Conservation (phyloP, 2,888 invertebrate genomes). For the Trissoscelio sp. region DNA sequence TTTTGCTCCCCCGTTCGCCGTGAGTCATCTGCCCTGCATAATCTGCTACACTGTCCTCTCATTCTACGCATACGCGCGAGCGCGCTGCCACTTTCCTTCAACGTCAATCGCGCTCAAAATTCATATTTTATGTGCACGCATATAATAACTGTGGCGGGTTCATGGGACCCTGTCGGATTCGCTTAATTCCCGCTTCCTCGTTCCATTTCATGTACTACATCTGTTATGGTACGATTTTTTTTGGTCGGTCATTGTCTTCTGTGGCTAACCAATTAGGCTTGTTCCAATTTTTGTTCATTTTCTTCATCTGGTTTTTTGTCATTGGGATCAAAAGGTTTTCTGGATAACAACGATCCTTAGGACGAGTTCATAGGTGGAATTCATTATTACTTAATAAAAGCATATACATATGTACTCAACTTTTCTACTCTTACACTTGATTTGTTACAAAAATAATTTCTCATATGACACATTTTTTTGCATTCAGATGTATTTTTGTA, state of each 20-base stretch:
- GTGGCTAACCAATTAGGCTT: slow-evolving; percentile 44
- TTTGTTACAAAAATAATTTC: slow-evolving; percentile 18
- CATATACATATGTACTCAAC: not conserved
- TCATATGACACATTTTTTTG: too few species aligned
- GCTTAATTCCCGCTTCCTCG: slow-evolving; percentile 40
- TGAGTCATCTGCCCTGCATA: slow-evolving; percentile 57
- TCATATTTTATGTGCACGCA: slow-evolving; percentile 56
- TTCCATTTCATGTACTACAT: slow-evolving; percentile 31
- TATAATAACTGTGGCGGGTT: slow-evolving; percentile 45
- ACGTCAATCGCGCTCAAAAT: slow-evolving; percentile 62
- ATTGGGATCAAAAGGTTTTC: slow-evolving; percentile 29
- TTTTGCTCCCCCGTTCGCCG: slow-evolving; percentile 41
- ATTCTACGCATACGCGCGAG: slow-evolving; percentile 42
- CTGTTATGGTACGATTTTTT: slow-evolving; percentile 29
- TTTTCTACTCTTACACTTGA: slow-evolving; percentile 12
- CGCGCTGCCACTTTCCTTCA: slow-evolving; percentile 51
- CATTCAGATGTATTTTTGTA: not conserved
- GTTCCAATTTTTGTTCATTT: too few species aligned
- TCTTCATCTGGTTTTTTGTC: too few species aligned
- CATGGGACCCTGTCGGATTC: slow-evolving; percentile 26
- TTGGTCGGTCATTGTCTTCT: slow-evolving; percentile 13
- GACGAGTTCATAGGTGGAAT: slow-evolving; percentile 9
- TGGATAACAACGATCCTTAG: slow-evolving; percentile 17
- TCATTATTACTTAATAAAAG: slow-evolving; percentile 23
- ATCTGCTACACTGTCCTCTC: slow-evolving; percentile 47